phyloP scores from a whole-genome alignment of 1,140 invertebrate species.

The Lordiphosa stackelbergi region DNA sequence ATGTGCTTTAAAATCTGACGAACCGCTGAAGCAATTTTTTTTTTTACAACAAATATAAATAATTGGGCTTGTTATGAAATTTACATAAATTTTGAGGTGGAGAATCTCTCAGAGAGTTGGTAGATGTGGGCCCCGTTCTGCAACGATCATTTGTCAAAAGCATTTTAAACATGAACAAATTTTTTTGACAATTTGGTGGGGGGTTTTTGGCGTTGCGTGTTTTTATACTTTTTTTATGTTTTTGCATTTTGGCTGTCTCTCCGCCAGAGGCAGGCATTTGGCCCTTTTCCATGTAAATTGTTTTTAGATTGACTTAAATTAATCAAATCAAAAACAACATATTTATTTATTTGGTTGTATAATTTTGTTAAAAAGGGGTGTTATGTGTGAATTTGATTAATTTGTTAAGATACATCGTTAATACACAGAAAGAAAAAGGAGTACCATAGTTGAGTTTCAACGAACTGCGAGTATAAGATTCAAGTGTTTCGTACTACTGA shows the following conservation, averaged over 20 bases:
- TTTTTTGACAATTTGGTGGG: slow-evolving; percentile 8
- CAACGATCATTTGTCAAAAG: slow-evolving; percentile 47
- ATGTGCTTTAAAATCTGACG: slow-evolving; percentile 25
- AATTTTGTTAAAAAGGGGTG: slow-evolving; percentile 11
- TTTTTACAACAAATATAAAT: slow-evolving; percentile 51
- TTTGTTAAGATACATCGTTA: slow-evolving; percentile 32
- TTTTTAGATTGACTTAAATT: slow-evolving; percentile 23
- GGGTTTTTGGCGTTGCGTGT: slow-evolving; percentile 4
- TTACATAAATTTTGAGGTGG: slow-evolving; percentile 59
- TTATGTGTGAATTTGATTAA: slow-evolving; percentile 49
- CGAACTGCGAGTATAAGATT: too few relatives aligned
- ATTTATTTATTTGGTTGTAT: slow-evolving; percentile 13
- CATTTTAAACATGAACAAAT: slow-evolving; percentile 6
- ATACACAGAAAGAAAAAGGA: too few relatives aligned
- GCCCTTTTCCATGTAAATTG: slow-evolving; percentile 28
- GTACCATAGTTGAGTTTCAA: too few relatives aligned
- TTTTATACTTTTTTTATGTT: slow-evolving; percentile 10
- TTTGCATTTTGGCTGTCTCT: slow-evolving; percentile 45
- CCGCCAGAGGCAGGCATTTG: slow-evolving; percentile 35
- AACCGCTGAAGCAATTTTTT: slow-evolving; percentile 42
- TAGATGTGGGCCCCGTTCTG: slow-evolving; percentile 16
- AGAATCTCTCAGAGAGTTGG: slow-evolving; percentile 24
- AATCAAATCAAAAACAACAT: slow-evolving; percentile 32
- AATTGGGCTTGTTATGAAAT: slow-evolving; percentile 71
- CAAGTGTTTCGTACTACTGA: too few relatives aligned